These are phyloP conservation scores for Miniopterus natalensis DNA, from an alignment of 2,113 vertebrate genomes.

Conservation along the genomic window DNA sequence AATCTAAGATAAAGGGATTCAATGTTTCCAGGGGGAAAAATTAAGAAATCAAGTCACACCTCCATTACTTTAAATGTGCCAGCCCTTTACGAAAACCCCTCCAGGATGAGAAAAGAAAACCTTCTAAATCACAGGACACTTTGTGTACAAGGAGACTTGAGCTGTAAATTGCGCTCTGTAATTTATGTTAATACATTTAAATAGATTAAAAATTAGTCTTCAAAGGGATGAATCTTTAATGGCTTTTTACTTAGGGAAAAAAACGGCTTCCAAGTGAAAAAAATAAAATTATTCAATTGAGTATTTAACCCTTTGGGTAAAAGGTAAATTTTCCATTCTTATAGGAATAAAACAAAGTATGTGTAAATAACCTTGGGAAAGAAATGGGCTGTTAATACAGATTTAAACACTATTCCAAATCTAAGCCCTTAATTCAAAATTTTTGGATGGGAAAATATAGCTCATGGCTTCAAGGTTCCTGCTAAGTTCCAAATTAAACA, in stretches of 20 bases:
- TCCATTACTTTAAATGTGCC: constrained; percentile 18
- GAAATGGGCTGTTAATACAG: constrained; percentile 17
- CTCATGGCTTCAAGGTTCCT: constrained; percentile 28
- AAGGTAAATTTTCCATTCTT: constrained; percentile 62
- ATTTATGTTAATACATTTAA: constrained; percentile 76
- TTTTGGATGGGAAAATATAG: constrained; percentile 54
- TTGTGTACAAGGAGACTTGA: constrained; percentile 65
- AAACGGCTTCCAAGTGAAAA: constrained; percentile 43
- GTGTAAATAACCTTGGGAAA: constrained; percentile 51
- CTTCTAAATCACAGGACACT: constrained; percentile 4
- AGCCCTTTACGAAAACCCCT: constrained; percentile 54
- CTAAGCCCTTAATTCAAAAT: constrained; percentile 59
- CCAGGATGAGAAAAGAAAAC: constrained; percentile 54
- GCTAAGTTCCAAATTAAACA: constrained; percentile 67
- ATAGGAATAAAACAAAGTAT: constrained; percentile 45
- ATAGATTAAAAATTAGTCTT: constrained; percentile 69
- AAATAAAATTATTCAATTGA: background rate
- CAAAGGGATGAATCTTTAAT: constrained; percentile 57
- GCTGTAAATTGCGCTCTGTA: constrained; percentile 57
- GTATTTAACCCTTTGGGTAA: constrained; percentile 50
- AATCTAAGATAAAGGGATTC: constrained; percentile 60
- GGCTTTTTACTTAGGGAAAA: constrained; percentile 26
- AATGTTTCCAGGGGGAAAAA: background rate
- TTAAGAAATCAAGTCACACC: constrained; percentile 56
- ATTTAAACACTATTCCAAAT: constrained; percentile 55